Conservation (phyloP, 2,797 vertebrate genomes). For the Chrosomus eos region DNA sequence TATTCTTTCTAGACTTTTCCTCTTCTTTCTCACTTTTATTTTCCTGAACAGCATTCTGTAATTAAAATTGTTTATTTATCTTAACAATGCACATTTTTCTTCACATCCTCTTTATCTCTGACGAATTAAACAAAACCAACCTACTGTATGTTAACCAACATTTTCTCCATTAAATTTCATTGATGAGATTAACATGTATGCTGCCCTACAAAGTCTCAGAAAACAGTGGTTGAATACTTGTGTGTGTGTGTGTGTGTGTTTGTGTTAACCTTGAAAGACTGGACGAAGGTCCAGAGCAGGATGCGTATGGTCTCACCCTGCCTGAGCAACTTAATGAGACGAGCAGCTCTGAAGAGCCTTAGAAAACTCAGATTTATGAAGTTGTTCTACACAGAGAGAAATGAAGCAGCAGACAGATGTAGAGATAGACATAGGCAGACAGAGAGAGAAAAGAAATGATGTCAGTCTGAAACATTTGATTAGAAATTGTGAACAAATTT, state of each 20-base stretch:
- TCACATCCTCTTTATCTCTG: background rate
- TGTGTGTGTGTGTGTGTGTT: background rate
- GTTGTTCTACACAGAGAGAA: conserved; percentile 81
- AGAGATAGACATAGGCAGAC: conserved; percentile 45
- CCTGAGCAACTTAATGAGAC: conserved; percentile 95
- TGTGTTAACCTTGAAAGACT: conserved; percentile 93
- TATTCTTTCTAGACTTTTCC: background rate
- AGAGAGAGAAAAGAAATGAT: conserved; percentile 8
- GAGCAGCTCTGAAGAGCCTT: conserved; percentile 94
- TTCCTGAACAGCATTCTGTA: too few relatives aligned
- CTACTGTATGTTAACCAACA: background rate
- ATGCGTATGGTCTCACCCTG: conserved; percentile 97
- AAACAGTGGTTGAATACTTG: background rate
- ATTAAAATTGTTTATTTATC: background rate
- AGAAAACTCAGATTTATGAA: conserved; percentile 98
- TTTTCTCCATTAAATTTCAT: background rate
- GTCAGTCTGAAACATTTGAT: conserved; percentile 15
- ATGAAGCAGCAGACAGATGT: conserved; percentile 1
- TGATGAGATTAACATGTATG: background rate
- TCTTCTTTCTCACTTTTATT: background rate
- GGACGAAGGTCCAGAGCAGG: conserved; percentile 95
- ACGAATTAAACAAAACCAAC: background rate
- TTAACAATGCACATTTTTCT: background rate
- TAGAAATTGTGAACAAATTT: conserved; percentile 11
- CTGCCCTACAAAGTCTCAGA: background rate